These are phyloP conservation scores for Caenorhabditis sulstoni DNA, from an alignment of 2,888 invertebrate genomes.

Conservation along the genomic window DNA sequence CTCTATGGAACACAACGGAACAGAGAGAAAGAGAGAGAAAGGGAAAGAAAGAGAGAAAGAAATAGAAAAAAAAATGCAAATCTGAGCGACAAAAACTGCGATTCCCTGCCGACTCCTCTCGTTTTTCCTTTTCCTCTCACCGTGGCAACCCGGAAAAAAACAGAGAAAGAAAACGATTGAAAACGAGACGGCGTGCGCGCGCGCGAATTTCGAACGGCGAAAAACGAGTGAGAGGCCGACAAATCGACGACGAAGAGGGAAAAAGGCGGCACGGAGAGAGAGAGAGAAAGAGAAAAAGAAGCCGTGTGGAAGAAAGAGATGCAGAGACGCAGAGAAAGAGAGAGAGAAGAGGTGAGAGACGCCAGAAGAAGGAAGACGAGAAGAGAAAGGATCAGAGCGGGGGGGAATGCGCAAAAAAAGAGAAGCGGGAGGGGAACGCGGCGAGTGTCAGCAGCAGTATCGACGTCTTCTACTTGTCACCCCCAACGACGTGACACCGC, in stretches of 20 bases:
- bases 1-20: too few relatives aligned
- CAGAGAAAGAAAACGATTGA: conserved; percentile 1
- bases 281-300: conserved; percentile 4
- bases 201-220: conserved; percentile 14
- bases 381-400: too few relatives aligned
- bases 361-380: too few relatives aligned
- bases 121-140: too few relatives aligned
- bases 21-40: too few relatives aligned
- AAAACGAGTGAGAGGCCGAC: not conserved
- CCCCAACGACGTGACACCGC: too few relatives aligned
- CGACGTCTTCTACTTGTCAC: too few relatives aligned
- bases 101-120: not conserved
- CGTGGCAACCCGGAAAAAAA: too few relatives aligned
- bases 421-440: too few relatives aligned
- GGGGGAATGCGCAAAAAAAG: too few relatives aligned
- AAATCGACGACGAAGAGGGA: conserved; percentile 14
- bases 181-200: not conserved
- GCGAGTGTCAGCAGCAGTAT: too few relatives aligned
- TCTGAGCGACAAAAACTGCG: not conserved
- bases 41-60: not conserved
- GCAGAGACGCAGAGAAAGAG: conserved; percentile 8
- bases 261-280: conserved; percentile 5
- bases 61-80: not conserved
- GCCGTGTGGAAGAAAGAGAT: not conserved
- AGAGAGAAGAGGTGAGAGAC: conserved; percentile 14